phyloP scores from a whole-genome alignment of 2,113 vertebrate genomes.

The Psittacara wagleri region DNA sequence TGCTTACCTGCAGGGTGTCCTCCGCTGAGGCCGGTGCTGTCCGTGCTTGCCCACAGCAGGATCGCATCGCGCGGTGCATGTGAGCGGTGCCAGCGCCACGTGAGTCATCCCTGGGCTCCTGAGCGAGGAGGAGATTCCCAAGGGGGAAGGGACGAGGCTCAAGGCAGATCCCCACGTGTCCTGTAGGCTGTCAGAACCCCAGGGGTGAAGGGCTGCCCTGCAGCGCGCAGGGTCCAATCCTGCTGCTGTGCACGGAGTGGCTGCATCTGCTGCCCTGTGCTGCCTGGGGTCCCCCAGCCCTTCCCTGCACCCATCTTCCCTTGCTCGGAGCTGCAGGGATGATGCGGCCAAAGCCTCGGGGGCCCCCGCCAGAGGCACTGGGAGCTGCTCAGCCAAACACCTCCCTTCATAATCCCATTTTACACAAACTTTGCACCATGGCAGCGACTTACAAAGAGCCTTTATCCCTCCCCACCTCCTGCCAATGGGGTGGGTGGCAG shows the following conservation, averaged over 20 bases:
- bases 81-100: fast-evolving
- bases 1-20: neutral
- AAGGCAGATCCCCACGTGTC: neutral
- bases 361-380: fast-evolving
- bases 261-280: neutral
- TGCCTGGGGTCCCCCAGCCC: neutral
- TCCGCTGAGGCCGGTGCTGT: neutral
- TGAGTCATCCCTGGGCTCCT: conserved; percentile 13
- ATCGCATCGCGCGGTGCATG: neutral
- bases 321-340: neutral
- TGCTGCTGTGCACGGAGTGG: neutral
- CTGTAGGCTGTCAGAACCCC: neutral
- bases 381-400: fast-evolving
- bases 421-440: neutral
- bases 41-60: neutral
- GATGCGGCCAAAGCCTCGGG: fast-evolving
- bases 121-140: conserved; percentile 57
- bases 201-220: neutral
- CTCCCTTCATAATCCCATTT: neutral
- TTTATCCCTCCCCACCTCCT: neutral
- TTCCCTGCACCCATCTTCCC: neutral
- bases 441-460: neutral
- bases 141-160: neutral
- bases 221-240: fast-evolving
- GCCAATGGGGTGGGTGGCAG: fast-evolving